These are phyloP conservation scores for Timema cristinae DNA, from an alignment of 2,888 invertebrate species.

Conservation along the genomic window DNA sequence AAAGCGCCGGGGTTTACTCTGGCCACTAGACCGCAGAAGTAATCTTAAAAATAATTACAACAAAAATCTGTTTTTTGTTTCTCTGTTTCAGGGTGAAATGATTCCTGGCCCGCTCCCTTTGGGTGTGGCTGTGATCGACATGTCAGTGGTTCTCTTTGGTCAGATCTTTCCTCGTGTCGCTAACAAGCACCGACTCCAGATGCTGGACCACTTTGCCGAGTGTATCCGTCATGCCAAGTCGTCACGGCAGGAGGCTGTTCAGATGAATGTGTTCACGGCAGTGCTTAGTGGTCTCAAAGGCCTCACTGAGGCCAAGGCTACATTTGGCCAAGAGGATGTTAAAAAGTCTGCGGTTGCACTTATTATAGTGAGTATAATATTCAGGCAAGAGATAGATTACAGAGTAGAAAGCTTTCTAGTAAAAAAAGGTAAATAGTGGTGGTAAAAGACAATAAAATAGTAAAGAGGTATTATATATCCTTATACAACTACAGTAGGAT, in stretches of 20 bases:
- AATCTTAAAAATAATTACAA: no score
- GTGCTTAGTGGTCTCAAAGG: conserved; percentile 84
- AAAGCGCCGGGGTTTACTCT: no score
- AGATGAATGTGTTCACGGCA: conserved; percentile 95
- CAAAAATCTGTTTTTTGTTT: background rate
- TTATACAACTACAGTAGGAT: no score
- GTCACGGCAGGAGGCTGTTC: conserved; percentile 87
- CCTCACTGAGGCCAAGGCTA: conserved; percentile 79
- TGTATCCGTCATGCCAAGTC: conserved; percentile 93
- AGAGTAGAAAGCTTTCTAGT: no score
- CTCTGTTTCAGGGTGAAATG: conserved; percentile 49
- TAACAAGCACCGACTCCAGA: conserved; percentile 94
- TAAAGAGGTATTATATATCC: no score
- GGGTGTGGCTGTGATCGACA: conserved; percentile 94
- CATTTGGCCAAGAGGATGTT: conserved; percentile 84
- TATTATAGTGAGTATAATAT: conserved; percentile 58
- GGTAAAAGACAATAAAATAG: no score
- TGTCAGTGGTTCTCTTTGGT: conserved; percentile 89
- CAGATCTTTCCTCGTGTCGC: conserved; percentile 91
- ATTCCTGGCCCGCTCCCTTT: conserved; percentile 81
- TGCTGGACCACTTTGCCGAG: conserved; percentile 95
- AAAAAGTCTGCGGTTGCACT: conserved; percentile 77
- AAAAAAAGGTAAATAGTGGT: no score
- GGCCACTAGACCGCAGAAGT: no score
- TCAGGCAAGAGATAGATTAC: no score